These are phyloP conservation scores for Candoia aspera DNA, from an alignment of 2,113 vertebrate species.

Conservation along the genomic window DNA sequence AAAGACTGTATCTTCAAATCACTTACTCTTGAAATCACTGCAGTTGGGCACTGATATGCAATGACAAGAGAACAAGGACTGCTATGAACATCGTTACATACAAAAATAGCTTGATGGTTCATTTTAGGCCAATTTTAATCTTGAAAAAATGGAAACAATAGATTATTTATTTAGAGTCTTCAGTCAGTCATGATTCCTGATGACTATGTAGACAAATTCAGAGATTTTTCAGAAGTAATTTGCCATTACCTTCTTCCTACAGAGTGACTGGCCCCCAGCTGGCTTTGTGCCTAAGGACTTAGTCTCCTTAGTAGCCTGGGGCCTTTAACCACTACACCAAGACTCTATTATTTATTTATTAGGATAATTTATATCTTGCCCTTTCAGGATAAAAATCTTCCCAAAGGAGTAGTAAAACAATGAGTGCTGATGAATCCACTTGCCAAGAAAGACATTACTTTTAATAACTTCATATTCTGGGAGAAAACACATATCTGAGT, in stretches of 20 bases:
- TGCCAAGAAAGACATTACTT: not conserved
- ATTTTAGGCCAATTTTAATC: not conserved
- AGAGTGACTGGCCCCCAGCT: not conserved
- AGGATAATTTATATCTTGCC: not conserved
- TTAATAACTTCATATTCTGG: not conserved
- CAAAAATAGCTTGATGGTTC: not conserved
- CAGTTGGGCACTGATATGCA: not conserved
- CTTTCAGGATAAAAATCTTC: not conserved
- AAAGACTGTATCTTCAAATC: not conserved
- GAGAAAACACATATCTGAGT: not conserved
- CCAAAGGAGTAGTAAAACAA: not conserved
- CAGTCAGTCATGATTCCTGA: not conserved
- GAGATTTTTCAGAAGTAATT: not conserved
- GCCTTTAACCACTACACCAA: not conserved
- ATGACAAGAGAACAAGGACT: not conserved
- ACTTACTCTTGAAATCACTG: not conserved
- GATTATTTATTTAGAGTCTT: not conserved
- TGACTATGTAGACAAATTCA: not conserved
- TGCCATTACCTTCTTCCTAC: not conserved
- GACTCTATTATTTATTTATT: not conserved
- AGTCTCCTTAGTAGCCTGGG: not conserved
- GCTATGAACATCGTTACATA: not conserved
- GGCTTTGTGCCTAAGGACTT: not conserved
- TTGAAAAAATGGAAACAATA: not conserved
- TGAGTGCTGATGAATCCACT: not conserved